Conservation (phyloP, 2,888 invertebrate species). For the Tetragonisca angustula region DNA sequence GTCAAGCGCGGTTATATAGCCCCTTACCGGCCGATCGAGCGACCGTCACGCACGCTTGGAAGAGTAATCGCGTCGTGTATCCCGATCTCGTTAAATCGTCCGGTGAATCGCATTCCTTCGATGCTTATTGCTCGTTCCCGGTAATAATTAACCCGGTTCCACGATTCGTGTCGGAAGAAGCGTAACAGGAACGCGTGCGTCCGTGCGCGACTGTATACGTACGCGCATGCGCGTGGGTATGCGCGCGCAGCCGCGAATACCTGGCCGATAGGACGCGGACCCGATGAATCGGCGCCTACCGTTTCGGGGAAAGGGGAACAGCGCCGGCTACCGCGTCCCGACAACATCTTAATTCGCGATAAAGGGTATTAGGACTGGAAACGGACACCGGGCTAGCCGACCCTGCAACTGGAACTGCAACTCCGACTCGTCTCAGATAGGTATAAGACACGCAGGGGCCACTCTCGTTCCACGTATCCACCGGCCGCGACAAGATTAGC, state of each 20-base stretch:
- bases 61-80: conserved; percentile 65
- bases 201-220: not conserved
- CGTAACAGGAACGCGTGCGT: conserved; percentile 46
- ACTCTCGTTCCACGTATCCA: conserved; percentile 72
- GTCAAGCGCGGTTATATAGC: not conserved
- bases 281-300: conserved; percentile 46
- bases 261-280: conserved; percentile 48
- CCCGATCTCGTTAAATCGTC: conserved; percentile 78
- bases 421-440: conserved; percentile 60
- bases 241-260: conserved; percentile 24
- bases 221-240: conserved; percentile 8
- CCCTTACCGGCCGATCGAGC: not conserved
- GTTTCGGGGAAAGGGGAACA: conserved; percentile 68
- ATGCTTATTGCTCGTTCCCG: conserved; percentile 76
- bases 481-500: conserved; percentile 80
- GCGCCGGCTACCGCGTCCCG: conserved; percentile 61
- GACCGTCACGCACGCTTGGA: conserved; percentile 1
- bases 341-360: conserved; percentile 80
- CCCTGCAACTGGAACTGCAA: conserved; percentile 61
- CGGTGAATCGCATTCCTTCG: conserved; percentile 65
- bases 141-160: conserved; percentile 70
- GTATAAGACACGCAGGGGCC: conserved; percentile 67
- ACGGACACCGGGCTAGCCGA: conserved; percentile 63
- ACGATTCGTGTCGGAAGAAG: conserved; percentile 73
- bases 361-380: conserved; percentile 78